Base-by-base conservation (phyloP, 2,113 vertebrate genomes). In the Macquaria ambigua region DNA sequence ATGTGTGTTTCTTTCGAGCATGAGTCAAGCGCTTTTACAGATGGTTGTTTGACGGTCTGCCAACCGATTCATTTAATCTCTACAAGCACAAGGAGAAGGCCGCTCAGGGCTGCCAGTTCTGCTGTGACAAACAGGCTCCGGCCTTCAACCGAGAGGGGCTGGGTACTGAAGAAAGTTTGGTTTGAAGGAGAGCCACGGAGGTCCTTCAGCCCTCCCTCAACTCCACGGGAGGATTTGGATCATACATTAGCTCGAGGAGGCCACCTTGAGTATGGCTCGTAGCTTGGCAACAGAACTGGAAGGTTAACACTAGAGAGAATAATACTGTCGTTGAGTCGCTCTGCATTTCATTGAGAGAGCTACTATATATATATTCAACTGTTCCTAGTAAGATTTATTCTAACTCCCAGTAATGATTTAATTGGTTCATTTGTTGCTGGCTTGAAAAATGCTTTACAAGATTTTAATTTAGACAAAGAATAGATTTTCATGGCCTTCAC, bases 41-140 rank as follows among this genome's bases (percentile, higher is more conserved):
- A 73, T 73, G 70, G 28, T 61, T 53, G 80, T 63, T 79, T 85
- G 88, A 87, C 66, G 71, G 53, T 61, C 64, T 68, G 55, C 87
- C 88, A 89, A 18, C 15, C 7, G 23, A 75, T 83, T 82, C 31
- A 16, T 83, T 82, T 88, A 74, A 82, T 88, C 77, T 87, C 52
- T 3, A 1, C 16, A 1, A 73, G 74, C 69, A 77, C 87, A 89
- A 92, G 86, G 83, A 87, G 93, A 94, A 93, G 94, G 94, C 67
- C 85, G 58, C 66, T 37, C 68, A 31, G 83, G 64, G 82, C 85
- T 53, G 79, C 74, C 82, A 81, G 84, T 39, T 70, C 88, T 43
- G 69, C 82, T 37, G 82, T 12, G 43, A 79, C 73, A 25, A 64
- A 76, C 56, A 25, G n/a, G 28, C 62, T 59, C 55, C 56, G 74